Percentiles rank a stretch among this genome's conserved stretches.
These are phyloP conservation scores for Leptoclinus maculatus DNA, from an alignment of 2,797 vertebrate genomes.

Conservation along the genomic window DNA sequence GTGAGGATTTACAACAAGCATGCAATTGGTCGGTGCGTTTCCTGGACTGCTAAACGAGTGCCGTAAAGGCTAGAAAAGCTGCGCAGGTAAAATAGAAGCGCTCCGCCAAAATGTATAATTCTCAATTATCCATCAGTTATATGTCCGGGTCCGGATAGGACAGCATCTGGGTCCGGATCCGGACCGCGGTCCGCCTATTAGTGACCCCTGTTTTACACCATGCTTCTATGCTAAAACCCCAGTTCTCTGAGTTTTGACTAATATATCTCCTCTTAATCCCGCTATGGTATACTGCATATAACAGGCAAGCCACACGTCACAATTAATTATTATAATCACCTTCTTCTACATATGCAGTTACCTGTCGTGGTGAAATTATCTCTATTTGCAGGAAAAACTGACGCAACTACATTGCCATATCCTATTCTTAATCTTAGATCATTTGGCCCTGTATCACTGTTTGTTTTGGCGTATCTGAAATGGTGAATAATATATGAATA, in stretches of 20 bases:
- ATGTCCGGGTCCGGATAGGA: no score
- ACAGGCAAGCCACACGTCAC: neutral
- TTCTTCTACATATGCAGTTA: neutral
- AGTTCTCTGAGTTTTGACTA: neutral
- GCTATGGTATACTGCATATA: neutral
- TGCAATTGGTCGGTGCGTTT: no score
- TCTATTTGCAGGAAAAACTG: neutral
- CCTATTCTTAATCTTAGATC: neutral
- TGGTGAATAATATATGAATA: constrained; percentile 18
- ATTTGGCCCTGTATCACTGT: constrained; percentile 5
- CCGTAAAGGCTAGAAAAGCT: no score
- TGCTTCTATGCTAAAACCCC: neutral
- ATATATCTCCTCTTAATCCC: neutral
- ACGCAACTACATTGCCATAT: neutral
- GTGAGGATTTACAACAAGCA: no score
- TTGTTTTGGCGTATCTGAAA: neutral
- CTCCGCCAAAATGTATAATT: no score
- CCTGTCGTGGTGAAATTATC: neutral
- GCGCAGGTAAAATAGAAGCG: no score
- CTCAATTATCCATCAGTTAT: no score
- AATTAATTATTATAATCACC: neutral
- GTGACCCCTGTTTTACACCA: neutral
- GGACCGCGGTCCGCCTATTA: no score
- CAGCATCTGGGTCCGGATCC: no score
- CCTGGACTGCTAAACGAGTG: no score